Percentiles rank a stretch among this genome's conserved stretches.
phyloP scores from a whole-genome alignment of 2,113 vertebrate genomes.

The Mormyrus lacerda region DNA sequence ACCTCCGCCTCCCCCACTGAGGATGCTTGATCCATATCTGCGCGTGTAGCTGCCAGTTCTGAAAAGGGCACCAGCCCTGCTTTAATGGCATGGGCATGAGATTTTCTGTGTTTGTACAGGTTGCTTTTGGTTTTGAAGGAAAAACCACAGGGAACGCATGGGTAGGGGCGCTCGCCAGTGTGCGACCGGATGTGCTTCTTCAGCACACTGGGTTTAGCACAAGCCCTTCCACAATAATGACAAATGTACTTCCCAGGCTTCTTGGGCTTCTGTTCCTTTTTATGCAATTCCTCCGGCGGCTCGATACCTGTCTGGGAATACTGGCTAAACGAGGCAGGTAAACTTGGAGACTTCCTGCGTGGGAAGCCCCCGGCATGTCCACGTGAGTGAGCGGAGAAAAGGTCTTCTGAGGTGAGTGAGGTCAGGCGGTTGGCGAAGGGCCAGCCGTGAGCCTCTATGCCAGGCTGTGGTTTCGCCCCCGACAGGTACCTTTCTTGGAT shows the following conservation, averaged over 20 bases:
- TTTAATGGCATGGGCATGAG: constrained; percentile 97
- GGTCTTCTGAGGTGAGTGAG: constrained; percentile 76
- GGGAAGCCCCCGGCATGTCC: constrained; percentile 73
- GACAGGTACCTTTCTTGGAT: constrained; percentile 78
- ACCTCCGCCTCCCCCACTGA: constrained; percentile 82
- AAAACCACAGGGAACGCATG: constrained; percentile 92
- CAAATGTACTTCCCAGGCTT: constrained; percentile 98
- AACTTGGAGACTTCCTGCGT: constrained; percentile 81
- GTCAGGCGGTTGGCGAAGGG: constrained; percentile 79
- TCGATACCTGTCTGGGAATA: constrained; percentile 84
- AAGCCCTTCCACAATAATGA: constrained; percentile 90
- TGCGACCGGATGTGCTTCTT: constrained; percentile 98
- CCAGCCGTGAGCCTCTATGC: constrained; percentile 84
- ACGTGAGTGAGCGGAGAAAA: constrained; percentile 78
- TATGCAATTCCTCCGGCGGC: constrained; percentile 80
- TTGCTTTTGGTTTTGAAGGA: constrained; percentile 99
- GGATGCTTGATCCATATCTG: constrained; percentile 79
- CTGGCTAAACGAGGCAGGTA: constrained; percentile 80
- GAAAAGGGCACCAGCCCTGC: constrained; percentile 93
- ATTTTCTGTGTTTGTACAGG: constrained; percentile 98
- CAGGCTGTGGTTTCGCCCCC: constrained; percentile 80
- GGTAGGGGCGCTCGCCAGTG: constrained; percentile 92
- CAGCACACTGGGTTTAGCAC: constrained; percentile 97
- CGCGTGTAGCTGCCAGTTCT: constrained; percentile 73
- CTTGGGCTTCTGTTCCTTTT: constrained; percentile 94